phyloP scores from a whole-genome alignment of 2,113 vertebrate species.

The Vulpes lagopus region DNA sequence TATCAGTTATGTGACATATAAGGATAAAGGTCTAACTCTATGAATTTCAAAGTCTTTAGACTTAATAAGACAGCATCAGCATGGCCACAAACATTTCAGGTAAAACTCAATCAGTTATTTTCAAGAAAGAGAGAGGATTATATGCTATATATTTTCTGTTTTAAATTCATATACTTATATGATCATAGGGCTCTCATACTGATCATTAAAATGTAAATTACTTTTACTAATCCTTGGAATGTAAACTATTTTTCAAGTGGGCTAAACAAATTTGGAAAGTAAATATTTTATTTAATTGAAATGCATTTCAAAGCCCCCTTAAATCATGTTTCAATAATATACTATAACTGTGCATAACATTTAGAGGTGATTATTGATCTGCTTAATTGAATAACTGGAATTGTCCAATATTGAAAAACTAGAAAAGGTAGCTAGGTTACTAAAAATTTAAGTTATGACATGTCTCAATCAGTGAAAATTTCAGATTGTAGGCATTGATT shows the following conservation, averaged over 20 bases:
- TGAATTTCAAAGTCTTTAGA: neutral
- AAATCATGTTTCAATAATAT: neutral
- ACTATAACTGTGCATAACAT: neutral
- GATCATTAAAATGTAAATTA: neutral
- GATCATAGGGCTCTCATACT: neutral
- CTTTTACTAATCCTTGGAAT: neutral
- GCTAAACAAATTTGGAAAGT: neutral
- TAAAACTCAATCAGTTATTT: neutral
- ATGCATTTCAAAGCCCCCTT: neutral
- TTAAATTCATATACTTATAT: neutral
- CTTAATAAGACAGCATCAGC: neutral
- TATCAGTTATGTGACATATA: neutral
- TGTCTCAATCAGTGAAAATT: neutral
- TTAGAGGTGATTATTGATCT: neutral
- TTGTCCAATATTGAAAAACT: neutral
- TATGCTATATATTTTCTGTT: neutral
- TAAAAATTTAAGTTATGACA: neutral
- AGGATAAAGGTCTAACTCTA: neutral
- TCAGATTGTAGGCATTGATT: neutral
- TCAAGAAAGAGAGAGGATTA: neutral
- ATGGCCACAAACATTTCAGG: neutral
- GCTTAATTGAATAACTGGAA: neutral
- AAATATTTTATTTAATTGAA: slow-evolving; percentile 21
- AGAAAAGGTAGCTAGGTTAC: neutral
- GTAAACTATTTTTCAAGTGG: neutral